Evolutionary conservation across 2,797 vertebrate genomes (phyloP).

Genomic region (Paedocypris micromegethes): DNA sequence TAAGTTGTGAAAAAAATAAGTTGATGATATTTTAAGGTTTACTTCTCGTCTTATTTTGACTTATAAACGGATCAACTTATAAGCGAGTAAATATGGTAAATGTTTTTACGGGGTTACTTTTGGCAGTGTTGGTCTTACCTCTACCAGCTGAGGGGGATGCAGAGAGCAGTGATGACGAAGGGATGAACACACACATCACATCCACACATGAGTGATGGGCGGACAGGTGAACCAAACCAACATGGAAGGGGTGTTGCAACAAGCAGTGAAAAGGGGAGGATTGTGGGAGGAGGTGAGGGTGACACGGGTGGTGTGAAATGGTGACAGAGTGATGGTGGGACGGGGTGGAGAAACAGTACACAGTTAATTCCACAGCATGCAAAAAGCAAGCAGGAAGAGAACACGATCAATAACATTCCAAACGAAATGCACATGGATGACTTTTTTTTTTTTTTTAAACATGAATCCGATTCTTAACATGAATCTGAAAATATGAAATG

Average conservation of each 20-base stretch:
- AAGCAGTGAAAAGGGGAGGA: constrained; percentile 6
- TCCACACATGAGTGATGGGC: constrained; percentile 57
- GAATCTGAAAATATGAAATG: background rate
- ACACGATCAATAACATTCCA: constrained; percentile 29
- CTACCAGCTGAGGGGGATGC: constrained; percentile 72
- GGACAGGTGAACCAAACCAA: constrained; percentile 37
- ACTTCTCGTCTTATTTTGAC: too few species aligned
- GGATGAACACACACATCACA: constrained; percentile 67
- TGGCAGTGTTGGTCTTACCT: constrained; percentile 66
- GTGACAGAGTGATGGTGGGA: constrained; percentile 22
- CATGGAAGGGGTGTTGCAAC: constrained; percentile 34
- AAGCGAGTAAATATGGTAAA: too few species aligned
- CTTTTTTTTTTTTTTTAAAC: constrained; percentile 1
- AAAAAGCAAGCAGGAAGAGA: constrained; percentile 48
- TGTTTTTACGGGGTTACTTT: constrained; percentile 17
- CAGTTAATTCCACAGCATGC: constrained; percentile 69
- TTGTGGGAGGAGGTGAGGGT: constrained; percentile 35
- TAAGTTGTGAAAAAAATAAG: too few species aligned
- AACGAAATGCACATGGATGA: constrained; percentile 18
- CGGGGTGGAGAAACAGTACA: constrained; percentile 13
- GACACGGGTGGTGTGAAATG: constrained; percentile 34
- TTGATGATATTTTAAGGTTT: too few species aligned
- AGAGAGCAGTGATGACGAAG: constrained; percentile 67
- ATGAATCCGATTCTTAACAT: background rate
- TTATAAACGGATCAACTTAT: too few species aligned